Evolutionary conservation across 1,140 invertebrate genomes (phyloP), one percentile per base, ranked within the genome.

Genomic region (Macrotrachela quadricornifera): DNA sequence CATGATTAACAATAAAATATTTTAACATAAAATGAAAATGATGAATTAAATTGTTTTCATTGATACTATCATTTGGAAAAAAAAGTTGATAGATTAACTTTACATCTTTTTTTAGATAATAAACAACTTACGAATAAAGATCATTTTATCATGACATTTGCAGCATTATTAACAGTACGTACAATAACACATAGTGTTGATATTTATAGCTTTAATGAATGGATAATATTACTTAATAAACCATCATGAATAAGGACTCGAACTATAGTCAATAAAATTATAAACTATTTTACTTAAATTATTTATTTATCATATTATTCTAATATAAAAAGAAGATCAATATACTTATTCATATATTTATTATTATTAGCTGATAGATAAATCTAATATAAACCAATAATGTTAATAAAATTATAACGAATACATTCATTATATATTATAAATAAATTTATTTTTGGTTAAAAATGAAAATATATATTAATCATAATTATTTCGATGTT

Each of bases 1-100:
- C n/a, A n/a, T n/a, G n/a, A n/a, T n/a, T n/a, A n/a, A n/a, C n/a
- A n/a, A 76, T 80, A n/a, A n/a, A 78, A 80, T 59, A 59, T 58
- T n/a, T 61, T 69, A 10, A 64, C 65, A 10, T 72, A 70, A 65
- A 63, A 61, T 57, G 79, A 80, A 57, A 71, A 62, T 61, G 62
- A 75, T 39, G 53, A 18, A 18, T 45, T 55, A 21, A 38, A 58
- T 46, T 54, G 67, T 59, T 79, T 76, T 68, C 70, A 87, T 15
- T 70, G 78, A 59, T 84, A 87, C 57, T 78, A 75, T 54, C 82
- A 87, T 62, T 72, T 9, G 79, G 81, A 17, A 62, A 74, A 1
- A 71, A 79, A 82, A 42, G 78, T 80, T 16, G 85, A 85, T 3
- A 90, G 88, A 72, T 87, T 84, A 21, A 83, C 81, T 36, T 74